These are phyloP conservation scores for Drosophila pectinifera DNA, from an alignment of 1,140 invertebrate genomes.

Conservation along the genomic window DNA sequence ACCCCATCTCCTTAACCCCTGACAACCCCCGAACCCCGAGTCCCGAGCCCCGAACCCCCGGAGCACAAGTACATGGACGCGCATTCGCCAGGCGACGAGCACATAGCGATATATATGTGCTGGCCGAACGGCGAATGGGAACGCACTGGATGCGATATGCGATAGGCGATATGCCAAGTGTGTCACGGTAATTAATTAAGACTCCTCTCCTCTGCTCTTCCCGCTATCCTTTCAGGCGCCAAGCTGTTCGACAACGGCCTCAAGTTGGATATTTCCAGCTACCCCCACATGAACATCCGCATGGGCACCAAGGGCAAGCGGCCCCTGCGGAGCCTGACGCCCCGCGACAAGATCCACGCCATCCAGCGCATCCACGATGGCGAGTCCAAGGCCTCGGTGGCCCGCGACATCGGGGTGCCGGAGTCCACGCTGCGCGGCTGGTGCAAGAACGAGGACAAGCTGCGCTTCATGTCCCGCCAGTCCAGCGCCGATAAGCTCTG, in stretches of 20 bases:
- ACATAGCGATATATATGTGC: slow-evolving; percentile 40
- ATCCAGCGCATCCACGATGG: slow-evolving; percentile 92
- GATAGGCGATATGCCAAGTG: slow-evolving; percentile 35
- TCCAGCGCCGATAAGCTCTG: slow-evolving; percentile 87
- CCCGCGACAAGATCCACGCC: slow-evolving; percentile 91
- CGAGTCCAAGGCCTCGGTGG: slow-evolving; percentile 93
- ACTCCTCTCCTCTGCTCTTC: slow-evolving; percentile 25
- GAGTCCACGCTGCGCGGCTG: slow-evolving; percentile 93
- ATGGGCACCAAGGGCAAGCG: slow-evolving; percentile 88
- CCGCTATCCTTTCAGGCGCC: slow-evolving; percentile 62
- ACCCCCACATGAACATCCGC: slow-evolving; percentile 83
- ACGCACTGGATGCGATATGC: slow-evolving; percentile 33
- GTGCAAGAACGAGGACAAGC: slow-evolving; percentile 93
- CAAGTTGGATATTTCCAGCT: slow-evolving; percentile 85
- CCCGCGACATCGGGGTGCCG: slow-evolving; percentile 92
- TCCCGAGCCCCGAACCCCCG: slow-evolving; percentile 23
- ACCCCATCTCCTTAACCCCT: background rate
- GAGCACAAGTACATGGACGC: slow-evolving; percentile 65
- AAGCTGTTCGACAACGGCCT: slow-evolving; percentile 84
- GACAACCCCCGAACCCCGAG: background rate
- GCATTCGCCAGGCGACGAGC: slow-evolving; percentile 53
- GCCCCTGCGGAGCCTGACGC: slow-evolving; percentile 89
- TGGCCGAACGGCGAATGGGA: slow-evolving; percentile 44
- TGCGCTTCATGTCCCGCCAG: slow-evolving; percentile 89
- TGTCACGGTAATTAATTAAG: slow-evolving; percentile 45